Percentiles rank a stretch among this genome's conserved stretches.
These are phyloP conservation scores for Uloborus diversus DNA, from an alignment of 1,140 invertebrate species.

Conservation along the genomic window DNA sequence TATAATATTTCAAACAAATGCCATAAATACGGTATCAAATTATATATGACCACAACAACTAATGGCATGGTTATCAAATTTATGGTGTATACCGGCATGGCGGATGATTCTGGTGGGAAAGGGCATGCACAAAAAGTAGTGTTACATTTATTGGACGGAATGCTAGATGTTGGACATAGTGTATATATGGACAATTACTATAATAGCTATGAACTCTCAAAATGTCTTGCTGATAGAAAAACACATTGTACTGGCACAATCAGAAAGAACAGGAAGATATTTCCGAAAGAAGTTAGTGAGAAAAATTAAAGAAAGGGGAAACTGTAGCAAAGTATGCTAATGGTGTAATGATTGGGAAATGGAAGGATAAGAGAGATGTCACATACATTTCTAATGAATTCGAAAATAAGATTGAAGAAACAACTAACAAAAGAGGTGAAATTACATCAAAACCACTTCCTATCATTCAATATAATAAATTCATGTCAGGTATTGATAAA, in stretches of 20 bases:
- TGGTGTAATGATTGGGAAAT: slow-evolving; percentile 15
- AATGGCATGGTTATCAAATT: too few species aligned
- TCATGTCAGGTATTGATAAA: slow-evolving; percentile 10
- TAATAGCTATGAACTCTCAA: slow-evolving; percentile 19
- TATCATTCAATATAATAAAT: not conserved
- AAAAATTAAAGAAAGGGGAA: slow-evolving; percentile 6
- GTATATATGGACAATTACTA: slow-evolving; percentile 29
- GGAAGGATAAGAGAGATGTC: slow-evolving; percentile 10
- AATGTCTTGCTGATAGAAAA: slow-evolving; percentile 22
- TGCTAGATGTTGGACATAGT: slow-evolving; percentile 18
- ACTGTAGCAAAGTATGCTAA: not conserved
- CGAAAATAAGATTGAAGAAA: slow-evolving; percentile 6
- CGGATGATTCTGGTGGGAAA: too few species aligned
- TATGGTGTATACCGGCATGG: too few species aligned
- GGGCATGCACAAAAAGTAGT: slow-evolving; percentile 17
- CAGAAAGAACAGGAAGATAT: not conserved
- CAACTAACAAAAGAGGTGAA: slow-evolving; percentile 7
- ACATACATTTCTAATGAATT: slow-evolving; percentile 11
- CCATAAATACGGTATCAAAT: too few species aligned
- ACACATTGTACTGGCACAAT: slow-evolving; percentile 21
- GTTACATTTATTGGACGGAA: slow-evolving; percentile 18
- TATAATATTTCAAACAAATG: too few species aligned
- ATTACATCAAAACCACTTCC: slow-evolving; percentile 6
- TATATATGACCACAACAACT: too few species aligned
- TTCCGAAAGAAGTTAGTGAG: slow-evolving; percentile 3